Conservation (phyloP, 1,140 invertebrate genomes). For the Cheumatopsyche charites region DNA sequence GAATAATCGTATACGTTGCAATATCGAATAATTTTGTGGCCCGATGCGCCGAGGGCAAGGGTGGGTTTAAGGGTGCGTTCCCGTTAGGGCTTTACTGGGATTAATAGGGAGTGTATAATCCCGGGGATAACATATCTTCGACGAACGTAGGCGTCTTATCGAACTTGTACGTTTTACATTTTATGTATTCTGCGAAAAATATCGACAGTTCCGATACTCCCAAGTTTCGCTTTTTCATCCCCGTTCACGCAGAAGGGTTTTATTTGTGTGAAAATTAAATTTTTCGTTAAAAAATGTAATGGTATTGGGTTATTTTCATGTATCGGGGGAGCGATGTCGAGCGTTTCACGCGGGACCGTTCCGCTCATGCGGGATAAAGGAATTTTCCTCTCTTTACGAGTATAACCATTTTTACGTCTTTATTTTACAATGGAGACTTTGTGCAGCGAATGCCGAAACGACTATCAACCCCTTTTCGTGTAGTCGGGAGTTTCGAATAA, state of each 20-base stretch:
- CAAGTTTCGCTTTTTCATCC: too few relatives aligned
- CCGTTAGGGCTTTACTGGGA: conserved; percentile 15
- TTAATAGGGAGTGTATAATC: conserved; percentile 34
- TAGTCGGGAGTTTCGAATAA: conserved; percentile 12
- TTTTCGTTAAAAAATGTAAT: too few relatives aligned
- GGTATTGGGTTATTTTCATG: neutral
- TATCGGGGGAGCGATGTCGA: too few relatives aligned
- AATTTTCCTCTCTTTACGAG: neutral
- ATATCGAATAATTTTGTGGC: conserved; percentile 18
- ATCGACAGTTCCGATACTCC: too few relatives aligned
- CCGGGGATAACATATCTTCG: conserved; percentile 22
- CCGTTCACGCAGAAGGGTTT: too few relatives aligned
- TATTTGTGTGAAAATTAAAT: too few relatives aligned
- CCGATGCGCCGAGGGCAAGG: conserved; percentile 20
- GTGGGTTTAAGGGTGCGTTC: conserved; percentile 19
- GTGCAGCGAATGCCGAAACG: conserved; percentile 24
- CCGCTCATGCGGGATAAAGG: neutral
- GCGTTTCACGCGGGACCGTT: too few relatives aligned
- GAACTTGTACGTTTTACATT: neutral
- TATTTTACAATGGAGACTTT: conserved; percentile 32
- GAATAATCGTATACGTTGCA: conserved; percentile 8
- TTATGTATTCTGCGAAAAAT: too few relatives aligned
- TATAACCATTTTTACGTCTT: conserved; percentile 22
- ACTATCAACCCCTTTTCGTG: conserved; percentile 25
- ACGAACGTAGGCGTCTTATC: neutral